Base-by-base conservation (phyloP, 1,140 invertebrate genomes). In the Stegodyphus dumicola region DNA sequence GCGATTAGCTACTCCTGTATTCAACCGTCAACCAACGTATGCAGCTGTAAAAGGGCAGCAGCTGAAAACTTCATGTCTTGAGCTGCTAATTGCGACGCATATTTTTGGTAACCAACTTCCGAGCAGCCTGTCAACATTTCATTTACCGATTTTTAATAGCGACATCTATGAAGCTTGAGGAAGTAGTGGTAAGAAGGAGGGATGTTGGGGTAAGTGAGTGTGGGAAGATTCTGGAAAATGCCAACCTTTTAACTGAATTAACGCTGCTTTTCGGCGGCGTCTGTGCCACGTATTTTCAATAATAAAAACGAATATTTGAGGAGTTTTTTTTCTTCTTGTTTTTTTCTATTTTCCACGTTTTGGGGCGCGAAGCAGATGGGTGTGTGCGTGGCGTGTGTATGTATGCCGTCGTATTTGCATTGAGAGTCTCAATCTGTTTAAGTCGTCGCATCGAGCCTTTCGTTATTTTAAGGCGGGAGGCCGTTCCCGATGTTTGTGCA, bases 301-400 rank as follows among this genome's bases (percentile, higher is more conserved):
- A 84, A 84, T 84, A 84, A 84, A 84, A 84, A 84, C 81, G 81
- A 84, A 84, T 84, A 84, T 84, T 76, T 76, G 81, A 84, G 71
- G 54, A 75, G 81, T 69, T 67, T 76, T 84, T 54, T 76, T 69
- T 51, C 65, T 77, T 77, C 69, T 33, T 64, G 11, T 73, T 70
- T 7, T 69, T 17, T 84, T 78, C 65, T 74, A 65, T 75, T 74
- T 67, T 66, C n/a, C 70, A 18, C 53, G 51, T 66, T 49, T 67
- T 54, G 10, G n/a, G 69, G 33, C 15, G 53, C 13, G 33, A 60
- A 33, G 6, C 48, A n/a, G 65, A n/a, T 15, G 17, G 48, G 69
- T 11, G 51, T 6, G 53, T n/a, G 18, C n/a, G 51, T 51, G 49
- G 52, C 11, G 53, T 53, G 5, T 15, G 56, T 11, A 60, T 60